Conservation (phyloP, 2,888 invertebrate species). For the Eristalis arbustorum region DNA sequence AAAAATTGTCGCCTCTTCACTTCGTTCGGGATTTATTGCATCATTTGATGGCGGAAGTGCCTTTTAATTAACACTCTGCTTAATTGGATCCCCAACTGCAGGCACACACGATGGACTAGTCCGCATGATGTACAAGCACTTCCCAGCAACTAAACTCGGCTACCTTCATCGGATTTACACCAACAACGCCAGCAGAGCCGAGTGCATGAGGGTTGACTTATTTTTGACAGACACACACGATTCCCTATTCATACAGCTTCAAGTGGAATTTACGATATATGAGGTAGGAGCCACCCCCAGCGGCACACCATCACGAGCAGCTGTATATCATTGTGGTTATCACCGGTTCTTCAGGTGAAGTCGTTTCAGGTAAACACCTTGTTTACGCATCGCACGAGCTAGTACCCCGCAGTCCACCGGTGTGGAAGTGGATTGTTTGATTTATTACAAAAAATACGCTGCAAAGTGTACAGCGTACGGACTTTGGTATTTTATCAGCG, state of each 20-base stretch:
- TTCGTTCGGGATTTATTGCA: neutral
- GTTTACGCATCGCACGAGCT: conserved; percentile 6
- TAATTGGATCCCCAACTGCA: neutral
- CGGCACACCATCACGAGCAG: neutral
- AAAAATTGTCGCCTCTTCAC: neutral
- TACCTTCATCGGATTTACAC: no score
- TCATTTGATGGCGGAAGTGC: neutral
- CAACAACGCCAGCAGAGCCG: no score
- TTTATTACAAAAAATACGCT: conserved; percentile 7
- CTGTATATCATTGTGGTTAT: neutral
- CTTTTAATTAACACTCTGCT: neutral
- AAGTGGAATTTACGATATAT: neutral
- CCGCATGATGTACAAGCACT: neutral
- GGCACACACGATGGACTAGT: neutral
- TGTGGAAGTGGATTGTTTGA: neutral
- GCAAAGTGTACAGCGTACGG: neutral
- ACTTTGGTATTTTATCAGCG: conserved; percentile 9
- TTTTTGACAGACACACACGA: neutral
- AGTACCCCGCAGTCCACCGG: neutral
- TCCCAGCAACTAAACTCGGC: neutral
- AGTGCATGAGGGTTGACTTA: neutral
- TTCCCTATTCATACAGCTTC: neutral
- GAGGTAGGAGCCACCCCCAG: neutral
- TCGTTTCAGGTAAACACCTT: neutral
- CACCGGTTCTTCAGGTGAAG: neutral